A percentile compares a stretch with the other conserved stretches of the same genome.
phyloP scores from a whole-genome alignment of 2,113 vertebrate genomes.

The Zingel zingel region DNA sequence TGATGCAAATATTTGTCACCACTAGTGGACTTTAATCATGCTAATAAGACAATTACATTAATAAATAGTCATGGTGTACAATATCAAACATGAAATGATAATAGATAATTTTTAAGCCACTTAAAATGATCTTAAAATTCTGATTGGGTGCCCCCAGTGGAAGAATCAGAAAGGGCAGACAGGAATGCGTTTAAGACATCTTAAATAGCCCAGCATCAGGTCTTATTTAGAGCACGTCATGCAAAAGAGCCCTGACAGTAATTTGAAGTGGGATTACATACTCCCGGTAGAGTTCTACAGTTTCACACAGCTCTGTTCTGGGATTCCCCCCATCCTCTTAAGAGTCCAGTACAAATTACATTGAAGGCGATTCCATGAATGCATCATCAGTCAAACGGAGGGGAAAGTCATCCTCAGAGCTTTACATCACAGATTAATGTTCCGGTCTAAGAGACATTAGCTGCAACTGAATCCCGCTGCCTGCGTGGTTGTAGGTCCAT shows the following conservation, averaged over 20 bases:
- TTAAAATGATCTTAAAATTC: not conserved
- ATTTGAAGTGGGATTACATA: conserved; percentile 33
- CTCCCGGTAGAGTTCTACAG: conserved; percentile 17
- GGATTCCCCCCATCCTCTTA: not conserved
- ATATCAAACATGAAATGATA: not conserved
- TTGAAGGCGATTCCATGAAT: conserved; percentile 18
- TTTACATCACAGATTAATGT: conserved; percentile 2
- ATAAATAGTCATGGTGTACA: not conserved
- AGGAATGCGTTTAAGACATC: not conserved
- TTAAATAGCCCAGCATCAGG: not conserved
- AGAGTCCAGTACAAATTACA: conserved; percentile 14
- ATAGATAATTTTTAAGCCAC: not conserved
- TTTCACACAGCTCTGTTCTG: conserved; percentile 39
- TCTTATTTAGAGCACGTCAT: conserved; percentile 15
- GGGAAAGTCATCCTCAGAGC: conserved; percentile 4
- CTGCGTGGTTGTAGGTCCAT: not conserved
- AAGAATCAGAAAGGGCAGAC: not conserved
- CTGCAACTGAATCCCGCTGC: conserved; percentile 22
- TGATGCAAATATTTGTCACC: not conserved
- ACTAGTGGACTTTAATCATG: not conserved
- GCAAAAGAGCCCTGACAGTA: conserved; percentile 29
- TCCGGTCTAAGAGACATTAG: conserved; percentile 9
- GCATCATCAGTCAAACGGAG: conserved; percentile 23
- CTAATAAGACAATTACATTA: not conserved
- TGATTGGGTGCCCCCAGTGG: not conserved